Conservation (phyloP, 2,113 vertebrate species). For the Cyrtonyx montezumae region DNA sequence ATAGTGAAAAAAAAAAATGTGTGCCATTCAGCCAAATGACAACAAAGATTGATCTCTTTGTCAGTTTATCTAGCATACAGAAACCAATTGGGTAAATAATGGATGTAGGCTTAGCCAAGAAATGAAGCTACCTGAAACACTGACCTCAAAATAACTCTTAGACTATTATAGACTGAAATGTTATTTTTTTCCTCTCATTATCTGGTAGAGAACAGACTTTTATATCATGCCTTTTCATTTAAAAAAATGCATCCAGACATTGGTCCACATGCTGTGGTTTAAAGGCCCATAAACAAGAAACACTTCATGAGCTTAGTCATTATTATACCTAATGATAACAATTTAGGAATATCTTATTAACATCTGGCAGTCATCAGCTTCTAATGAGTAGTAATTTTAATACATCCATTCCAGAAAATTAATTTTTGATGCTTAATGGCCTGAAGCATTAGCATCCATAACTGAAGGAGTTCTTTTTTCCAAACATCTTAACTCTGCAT, state of each 20-base stretch:
- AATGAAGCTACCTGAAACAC: background rate
- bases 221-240: background rate
- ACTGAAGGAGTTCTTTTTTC: background rate
- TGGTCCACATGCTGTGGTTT: background rate
- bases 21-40: background rate
- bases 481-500: background rate
- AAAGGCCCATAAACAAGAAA: background rate
- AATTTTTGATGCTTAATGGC: conserved; percentile 38
- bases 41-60: background rate
- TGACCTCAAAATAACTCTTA: background rate
- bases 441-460: background rate
- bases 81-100: background rate
- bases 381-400: conserved; percentile 29
- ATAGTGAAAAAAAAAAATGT: background rate
- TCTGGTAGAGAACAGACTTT: background rate
- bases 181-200: background rate
- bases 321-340: conserved; percentile 26
- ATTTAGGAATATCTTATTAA: conserved; percentile 36
- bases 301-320: background rate
- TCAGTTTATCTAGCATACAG: background rate
- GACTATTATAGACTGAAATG: background rate
- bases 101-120: background rate
- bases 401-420: conserved; percentile 14
- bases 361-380: conserved; percentile 36
- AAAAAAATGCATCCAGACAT: background rate